Evolutionary conservation across 2,888 invertebrate species (phyloP).

Genomic region (Chironomus tentans): DNA sequence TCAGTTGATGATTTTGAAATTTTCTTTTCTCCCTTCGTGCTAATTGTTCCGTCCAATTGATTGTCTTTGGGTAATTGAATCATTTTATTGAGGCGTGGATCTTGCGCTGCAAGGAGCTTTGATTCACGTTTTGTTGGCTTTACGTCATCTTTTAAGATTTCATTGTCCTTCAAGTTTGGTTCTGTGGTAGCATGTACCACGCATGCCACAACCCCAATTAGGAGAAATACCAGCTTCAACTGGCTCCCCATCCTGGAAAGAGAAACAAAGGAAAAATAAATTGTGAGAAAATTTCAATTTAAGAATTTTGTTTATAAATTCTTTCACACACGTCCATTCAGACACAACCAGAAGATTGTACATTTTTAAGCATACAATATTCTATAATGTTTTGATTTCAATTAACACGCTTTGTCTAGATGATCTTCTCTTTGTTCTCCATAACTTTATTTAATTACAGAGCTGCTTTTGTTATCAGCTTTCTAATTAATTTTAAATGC

Average conservation of each 20-base stretch:
- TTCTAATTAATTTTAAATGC: too few species aligned
- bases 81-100: slow-evolving; percentile 38
- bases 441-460: too few species aligned
- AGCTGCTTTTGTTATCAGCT: too few species aligned
- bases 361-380: too few species aligned
- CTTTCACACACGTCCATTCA: too few species aligned
- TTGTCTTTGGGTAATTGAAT: slow-evolving; percentile 6
- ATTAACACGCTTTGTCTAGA: too few species aligned
- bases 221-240: slow-evolving; percentile 39
- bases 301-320: neutral
- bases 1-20: slow-evolving; percentile 11
- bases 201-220: slow-evolving; percentile 35
- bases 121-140: neutral
- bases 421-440: too few species aligned
- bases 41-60: neutral
- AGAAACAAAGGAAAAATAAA: neutral
- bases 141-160: slow-evolving; percentile 30
- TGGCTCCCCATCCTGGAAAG: slow-evolving; percentile 37
- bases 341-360: too few species aligned
- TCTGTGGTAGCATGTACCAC: slow-evolving; percentile 30
- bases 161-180: slow-evolving; percentile 32
- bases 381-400: too few species aligned
- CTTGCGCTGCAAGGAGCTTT: slow-evolving; percentile 16
- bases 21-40: slow-evolving; percentile 4
- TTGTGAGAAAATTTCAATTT: neutral